Evolutionary conservation across 2,113 vertebrate genomes (phyloP).

Genomic region (Lathamus discolor): DNA sequence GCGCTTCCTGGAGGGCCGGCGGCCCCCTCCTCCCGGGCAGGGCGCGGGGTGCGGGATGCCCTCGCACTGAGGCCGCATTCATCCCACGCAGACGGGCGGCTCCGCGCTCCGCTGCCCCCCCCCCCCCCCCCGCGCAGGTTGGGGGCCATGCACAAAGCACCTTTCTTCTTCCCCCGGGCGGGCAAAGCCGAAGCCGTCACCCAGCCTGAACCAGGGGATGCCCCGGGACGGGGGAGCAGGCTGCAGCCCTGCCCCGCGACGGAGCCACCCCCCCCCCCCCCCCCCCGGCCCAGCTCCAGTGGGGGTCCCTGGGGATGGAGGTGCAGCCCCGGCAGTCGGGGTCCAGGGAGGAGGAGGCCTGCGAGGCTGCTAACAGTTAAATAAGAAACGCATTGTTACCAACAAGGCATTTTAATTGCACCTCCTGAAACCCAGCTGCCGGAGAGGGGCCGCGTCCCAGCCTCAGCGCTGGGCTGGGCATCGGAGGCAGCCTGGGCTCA

Average conservation of each 20-base stretch:
- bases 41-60: too few relatives aligned
- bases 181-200: constrained; percentile 35
- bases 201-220: constrained; percentile 65
- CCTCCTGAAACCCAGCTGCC: constrained; percentile 10
- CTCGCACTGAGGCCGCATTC: constrained; percentile 90
- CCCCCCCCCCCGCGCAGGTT: constrained; percentile 28
- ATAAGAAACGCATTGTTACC: constrained; percentile 23
- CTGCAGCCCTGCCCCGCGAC: neutral
- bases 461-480: accelerated
- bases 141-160: constrained; percentile 87
- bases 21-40: constrained; percentile 73
- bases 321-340: neutral
- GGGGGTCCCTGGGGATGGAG: neutral
- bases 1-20: constrained; percentile 79
- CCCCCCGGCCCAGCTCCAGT: neutral
- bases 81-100: constrained; percentile 81
- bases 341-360: neutral
- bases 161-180: constrained; percentile 80
- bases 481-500: accelerated
- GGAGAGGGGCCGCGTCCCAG: neutral
- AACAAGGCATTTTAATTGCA: constrained; percentile 32
- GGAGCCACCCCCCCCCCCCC: neutral
- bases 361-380: neutral
- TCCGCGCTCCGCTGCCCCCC: constrained; percentile 41
- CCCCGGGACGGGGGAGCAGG: neutral